Conservation (phyloP, 2,797 vertebrate genomes). For the Cyclura pinguis region DNA sequence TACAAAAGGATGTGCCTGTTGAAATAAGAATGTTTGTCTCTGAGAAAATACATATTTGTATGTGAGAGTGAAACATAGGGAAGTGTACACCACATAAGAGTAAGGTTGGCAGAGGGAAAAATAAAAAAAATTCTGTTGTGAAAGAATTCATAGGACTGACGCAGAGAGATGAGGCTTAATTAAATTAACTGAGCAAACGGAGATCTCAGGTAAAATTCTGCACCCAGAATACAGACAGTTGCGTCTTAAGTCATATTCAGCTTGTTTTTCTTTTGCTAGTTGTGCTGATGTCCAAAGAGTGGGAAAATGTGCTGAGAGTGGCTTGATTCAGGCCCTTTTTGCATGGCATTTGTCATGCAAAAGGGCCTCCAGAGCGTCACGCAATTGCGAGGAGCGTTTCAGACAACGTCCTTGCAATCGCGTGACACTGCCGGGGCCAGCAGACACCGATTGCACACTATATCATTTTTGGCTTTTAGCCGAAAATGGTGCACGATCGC, state of each 20-base stretch:
- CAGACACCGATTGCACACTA: too few relatives aligned
- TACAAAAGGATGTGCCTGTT: constrained; percentile 76
- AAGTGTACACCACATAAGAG: constrained; percentile 2
- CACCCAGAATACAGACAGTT: constrained; percentile 46
- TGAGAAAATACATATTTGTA: not conserved
- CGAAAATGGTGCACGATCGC: too few relatives aligned
- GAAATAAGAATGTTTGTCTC: constrained; percentile 63
- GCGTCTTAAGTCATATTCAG: constrained; percentile 43
- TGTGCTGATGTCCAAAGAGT: not conserved
- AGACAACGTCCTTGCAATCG: too few relatives aligned
- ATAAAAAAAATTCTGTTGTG: not conserved
- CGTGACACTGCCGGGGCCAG: too few relatives aligned
- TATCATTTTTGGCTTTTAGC: too few relatives aligned
- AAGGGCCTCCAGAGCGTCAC: too few relatives aligned
- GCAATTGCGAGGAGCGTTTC: too few relatives aligned
- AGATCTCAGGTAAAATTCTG: not conserved
- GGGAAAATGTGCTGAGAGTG: too few relatives aligned
- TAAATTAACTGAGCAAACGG: not conserved
- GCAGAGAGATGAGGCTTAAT: not conserved
- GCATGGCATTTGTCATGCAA: too few relatives aligned
- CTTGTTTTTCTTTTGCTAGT: not conserved
- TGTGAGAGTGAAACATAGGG: not conserved
- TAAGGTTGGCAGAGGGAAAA: not conserved
- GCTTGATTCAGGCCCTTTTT: too few relatives aligned
- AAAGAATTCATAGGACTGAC: not conserved